A percentile compares a stretch with the other conserved stretches of the same genome.
phyloP scores from a whole-genome alignment of 2,888 invertebrate species.

The Anoncus sp. region DNA sequence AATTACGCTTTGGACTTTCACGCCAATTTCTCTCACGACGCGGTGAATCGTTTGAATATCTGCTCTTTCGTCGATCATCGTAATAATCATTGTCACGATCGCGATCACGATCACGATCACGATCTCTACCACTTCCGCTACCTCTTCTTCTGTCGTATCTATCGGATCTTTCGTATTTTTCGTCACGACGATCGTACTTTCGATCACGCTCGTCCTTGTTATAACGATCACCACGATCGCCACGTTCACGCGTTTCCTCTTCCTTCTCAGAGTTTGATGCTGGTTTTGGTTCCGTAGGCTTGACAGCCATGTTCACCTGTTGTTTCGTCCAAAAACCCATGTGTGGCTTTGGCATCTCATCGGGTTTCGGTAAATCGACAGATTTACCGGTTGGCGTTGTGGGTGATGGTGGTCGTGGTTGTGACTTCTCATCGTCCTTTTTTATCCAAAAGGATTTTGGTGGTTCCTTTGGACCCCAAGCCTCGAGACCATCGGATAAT shows the following conservation, averaged over 20 bases:
- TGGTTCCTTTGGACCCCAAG: constrained; percentile 79
- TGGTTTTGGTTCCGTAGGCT: constrained; percentile 77
- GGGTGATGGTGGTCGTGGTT: constrained; percentile 47
- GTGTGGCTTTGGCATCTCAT: constrained; percentile 81
- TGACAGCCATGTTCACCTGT: constrained; percentile 79
- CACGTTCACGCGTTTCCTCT: constrained; percentile 73
- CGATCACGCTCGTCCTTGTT: constrained; percentile 72
- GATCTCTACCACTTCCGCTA: constrained; percentile 66
- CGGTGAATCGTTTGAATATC: constrained; percentile 79
- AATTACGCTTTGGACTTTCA: constrained; percentile 78
- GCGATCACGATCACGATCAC: constrained; percentile 66
- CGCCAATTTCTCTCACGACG: constrained; percentile 78
- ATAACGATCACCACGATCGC: constrained; percentile 76
- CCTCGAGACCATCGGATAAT: constrained; percentile 72
- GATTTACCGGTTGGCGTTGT: constrained; percentile 68
- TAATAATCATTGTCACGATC: constrained; percentile 78
- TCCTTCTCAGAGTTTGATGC: constrained; percentile 77
- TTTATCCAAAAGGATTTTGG: constrained; percentile 78
- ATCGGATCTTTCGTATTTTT: constrained; percentile 77
- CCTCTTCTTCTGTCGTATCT: constrained; percentile 78
- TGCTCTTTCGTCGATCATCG: constrained; percentile 77
- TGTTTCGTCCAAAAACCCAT: constrained; percentile 83
- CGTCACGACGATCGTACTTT: constrained; percentile 77
- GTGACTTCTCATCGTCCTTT: constrained; percentile 76
- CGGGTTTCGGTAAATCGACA: constrained; percentile 75